Percentiles rank a stretch among this genome's conserved stretches.
phyloP scores from a whole-genome alignment of 2,113 vertebrate species.

The Spheniscus mendiculus region DNA sequence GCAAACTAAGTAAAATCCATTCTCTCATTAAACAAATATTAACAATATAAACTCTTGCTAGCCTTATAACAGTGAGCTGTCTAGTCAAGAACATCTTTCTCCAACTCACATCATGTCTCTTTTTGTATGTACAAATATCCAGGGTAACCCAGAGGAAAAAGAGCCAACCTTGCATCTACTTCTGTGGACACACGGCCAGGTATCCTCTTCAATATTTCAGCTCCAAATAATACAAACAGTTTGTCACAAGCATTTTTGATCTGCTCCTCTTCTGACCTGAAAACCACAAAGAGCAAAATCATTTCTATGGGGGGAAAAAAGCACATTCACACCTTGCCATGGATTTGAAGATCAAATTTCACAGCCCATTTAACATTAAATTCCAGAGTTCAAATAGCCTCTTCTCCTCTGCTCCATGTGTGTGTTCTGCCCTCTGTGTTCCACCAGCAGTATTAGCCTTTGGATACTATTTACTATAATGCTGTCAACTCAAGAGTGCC shows the following conservation, averaged over 20 bases:
- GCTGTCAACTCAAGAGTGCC: background rate
- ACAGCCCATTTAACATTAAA: background rate
- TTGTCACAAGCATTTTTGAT: constrained; percentile 89
- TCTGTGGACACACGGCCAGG: constrained; percentile 96
- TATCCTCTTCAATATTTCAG: constrained; percentile 95
- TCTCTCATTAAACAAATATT: background rate
- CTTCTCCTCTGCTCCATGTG: background rate
- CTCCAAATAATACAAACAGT: constrained; percentile 92
- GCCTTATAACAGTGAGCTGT: background rate
- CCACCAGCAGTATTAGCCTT: background rate
- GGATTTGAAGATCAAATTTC: background rate
- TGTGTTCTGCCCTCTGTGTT: background rate
- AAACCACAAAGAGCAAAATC: background rate
- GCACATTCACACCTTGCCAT: background rate
- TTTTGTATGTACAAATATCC: background rate
- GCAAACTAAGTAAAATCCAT: background rate
- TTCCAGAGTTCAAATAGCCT: background rate
- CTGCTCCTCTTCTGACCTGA: constrained; percentile 88
- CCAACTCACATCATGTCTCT: background rate
- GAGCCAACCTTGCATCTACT: constrained; percentile 91
- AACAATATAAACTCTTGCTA: background rate
- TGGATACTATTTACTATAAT: background rate
- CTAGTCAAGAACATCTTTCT: background rate
- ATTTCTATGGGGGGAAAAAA: background rate
- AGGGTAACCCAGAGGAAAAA: background rate